phyloP scores from a whole-genome alignment of 2,797 vertebrate species.

The Chanos chanos region DNA sequence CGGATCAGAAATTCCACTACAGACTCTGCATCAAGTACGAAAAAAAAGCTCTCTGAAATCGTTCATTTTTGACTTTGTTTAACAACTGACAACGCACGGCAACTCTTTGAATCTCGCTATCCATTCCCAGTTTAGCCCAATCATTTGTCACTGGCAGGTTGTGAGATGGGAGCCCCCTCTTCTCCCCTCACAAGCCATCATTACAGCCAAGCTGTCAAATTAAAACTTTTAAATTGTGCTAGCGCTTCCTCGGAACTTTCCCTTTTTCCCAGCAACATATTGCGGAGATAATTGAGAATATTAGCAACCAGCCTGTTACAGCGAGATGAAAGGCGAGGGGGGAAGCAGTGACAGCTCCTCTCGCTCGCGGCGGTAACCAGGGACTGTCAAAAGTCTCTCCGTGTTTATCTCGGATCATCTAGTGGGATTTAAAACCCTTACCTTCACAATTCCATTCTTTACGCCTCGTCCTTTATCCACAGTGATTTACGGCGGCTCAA shows the following conservation, averaged over 20 bases:
- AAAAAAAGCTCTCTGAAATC: too few species aligned
- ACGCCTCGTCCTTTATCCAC: conserved; percentile 67
- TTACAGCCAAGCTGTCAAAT: conserved; percentile 73
- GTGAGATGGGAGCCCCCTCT: conserved; percentile 24
- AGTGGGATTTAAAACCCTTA: conserved; percentile 72
- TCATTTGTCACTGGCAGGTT: conserved; percentile 51
- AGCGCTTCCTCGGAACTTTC: conserved; percentile 61
- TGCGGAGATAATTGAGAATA: conserved; percentile 75
- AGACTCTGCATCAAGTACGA: too few species aligned
- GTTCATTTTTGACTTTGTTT: too few species aligned
- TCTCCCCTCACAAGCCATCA: conserved; percentile 57
- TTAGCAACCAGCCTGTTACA: conserved; percentile 72
- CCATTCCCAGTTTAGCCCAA: conserved; percentile 42
- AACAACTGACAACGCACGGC: too few species aligned
- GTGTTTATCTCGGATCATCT: conserved; percentile 77
- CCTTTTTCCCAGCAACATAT: conserved; percentile 64
- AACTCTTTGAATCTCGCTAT: conserved; percentile 42
- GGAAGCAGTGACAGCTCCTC: conserved; percentile 66
- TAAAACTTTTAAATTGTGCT: conserved; percentile 67
- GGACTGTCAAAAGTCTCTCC: conserved; percentile 72
- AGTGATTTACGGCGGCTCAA: conserved; percentile 70
- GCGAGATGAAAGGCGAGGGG: conserved; percentile 66
- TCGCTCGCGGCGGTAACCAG: conserved; percentile 63
- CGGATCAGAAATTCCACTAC: too few species aligned
- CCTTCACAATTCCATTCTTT: conserved; percentile 72